Base-by-base conservation (phyloP, 2,113 vertebrate species). In the Pycnonotus jocosus region DNA sequence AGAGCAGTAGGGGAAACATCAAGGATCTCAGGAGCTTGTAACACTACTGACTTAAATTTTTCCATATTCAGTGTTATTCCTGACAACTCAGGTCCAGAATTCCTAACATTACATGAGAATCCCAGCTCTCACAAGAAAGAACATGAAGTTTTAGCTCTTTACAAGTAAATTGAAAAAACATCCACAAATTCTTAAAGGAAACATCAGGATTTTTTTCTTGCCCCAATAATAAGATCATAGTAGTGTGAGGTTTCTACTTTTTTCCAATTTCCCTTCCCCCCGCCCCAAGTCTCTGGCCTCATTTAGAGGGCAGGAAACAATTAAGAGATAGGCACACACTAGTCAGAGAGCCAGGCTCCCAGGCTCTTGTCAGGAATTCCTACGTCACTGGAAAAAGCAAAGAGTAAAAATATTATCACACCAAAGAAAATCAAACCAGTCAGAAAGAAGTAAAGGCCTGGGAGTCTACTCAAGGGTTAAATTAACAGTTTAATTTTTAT, bases 261-360 rank as follows among this genome's bases (percentile, higher is more conserved):
- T 72, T 65, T 40, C 19, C 61, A 21, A 7, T 61, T 92, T 82
- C 35, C 70, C 70, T 40, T 10, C 38, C 37, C 60, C 47, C 35
- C 24, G 19, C 15, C 4, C 45, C 13, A 64, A 64, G 57, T 58
- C 62, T 69, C 62, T 58, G 54, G 81, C 68, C 76, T 64, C 60
- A 51, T 54, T 83, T 70, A 38, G 76, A 86, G 47, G 72, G 31
- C 95, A 93, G 94, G 90, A 94, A 97, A 92, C 91, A 95, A 93
- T 92, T 90, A 94, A 70, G 64, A 83, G 76, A 92, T 88, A 86
- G 82, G 64, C 71, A 88, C 64, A 93, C 37, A 42, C 64, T 40
- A 83, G 64, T 64, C 40, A 60, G 47, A 74, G 81, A 79, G 68
- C 44, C 82, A 81, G 57, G 70, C 57, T 94, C 66, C 44, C 82